A percentile compares a stretch with the other conserved stretches of the same genome.
Evolutionary conservation across 2,797 vertebrate genomes (phyloP).

Genomic region (Sylvia borin): DNA sequence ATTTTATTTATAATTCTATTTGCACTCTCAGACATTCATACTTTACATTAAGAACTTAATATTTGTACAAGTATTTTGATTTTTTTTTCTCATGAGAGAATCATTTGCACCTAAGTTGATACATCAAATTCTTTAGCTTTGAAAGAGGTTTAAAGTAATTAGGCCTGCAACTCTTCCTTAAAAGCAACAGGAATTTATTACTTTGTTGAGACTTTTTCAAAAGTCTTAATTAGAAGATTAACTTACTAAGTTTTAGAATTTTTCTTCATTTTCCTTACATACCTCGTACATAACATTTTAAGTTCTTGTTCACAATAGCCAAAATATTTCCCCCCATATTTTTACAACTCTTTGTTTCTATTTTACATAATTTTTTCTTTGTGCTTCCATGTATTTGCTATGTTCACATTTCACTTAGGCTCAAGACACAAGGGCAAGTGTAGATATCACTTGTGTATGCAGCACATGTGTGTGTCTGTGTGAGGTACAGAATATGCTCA

Average conservation of each 20-base stretch:
- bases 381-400: background rate
- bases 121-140: background rate
- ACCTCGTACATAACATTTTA: background rate
- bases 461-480: background rate
- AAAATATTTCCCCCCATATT: background rate
- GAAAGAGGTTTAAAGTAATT: background rate
- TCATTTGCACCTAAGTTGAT: background rate
- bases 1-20: background rate
- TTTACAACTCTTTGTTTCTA: background rate
- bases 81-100: background rate
- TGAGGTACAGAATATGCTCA: background rate
- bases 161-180: background rate
- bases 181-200: background rate
- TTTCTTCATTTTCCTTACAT: background rate
- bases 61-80: background rate
- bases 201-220: background rate
- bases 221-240: background rate
- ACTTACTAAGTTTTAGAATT: rapidly evolving
- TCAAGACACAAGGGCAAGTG: background rate
- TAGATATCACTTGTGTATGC: background rate
- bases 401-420: background rate
- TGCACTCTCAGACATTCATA: background rate
- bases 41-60: background rate
- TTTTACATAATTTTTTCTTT: background rate
- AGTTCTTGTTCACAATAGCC: background rate